Percentiles rank a stretch among this genome's conserved stretches.
Conservation (phyloP, 2,888 invertebrate species). For the Agrilus mali region DNA sequence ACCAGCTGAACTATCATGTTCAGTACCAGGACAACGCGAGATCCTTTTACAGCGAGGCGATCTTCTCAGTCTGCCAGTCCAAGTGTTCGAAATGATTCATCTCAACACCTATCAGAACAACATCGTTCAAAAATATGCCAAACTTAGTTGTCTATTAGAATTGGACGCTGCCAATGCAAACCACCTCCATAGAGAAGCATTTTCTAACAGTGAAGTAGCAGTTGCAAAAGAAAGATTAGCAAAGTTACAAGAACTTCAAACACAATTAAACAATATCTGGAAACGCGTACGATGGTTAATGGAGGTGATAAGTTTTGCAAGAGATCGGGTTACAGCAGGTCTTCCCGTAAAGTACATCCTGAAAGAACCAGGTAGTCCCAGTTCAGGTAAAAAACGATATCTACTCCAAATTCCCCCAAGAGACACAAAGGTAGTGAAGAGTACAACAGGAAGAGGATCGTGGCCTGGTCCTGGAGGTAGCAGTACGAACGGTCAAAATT, state of each 20-base stretch:
- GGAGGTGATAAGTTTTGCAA: constrained; percentile 87
- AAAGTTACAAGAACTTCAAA: constrained; percentile 73
- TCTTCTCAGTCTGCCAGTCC: constrained; percentile 79
- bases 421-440: constrained; percentile 63
- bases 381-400: constrained; percentile 39
- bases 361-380: constrained; percentile 24
- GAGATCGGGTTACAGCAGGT: constrained; percentile 52
- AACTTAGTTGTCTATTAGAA: constrained; percentile 86
- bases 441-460: constrained; percentile 66
- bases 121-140: constrained; percentile 82
- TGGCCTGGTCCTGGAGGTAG: constrained; percentile 70
- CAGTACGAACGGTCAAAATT: constrained; percentile 38
- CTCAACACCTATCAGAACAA: constrained; percentile 86
- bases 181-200: constrained; percentile 88
- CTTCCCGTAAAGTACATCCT: constrained; percentile 35
- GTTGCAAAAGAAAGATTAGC: constrained; percentile 74
- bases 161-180: constrained; percentile 84
- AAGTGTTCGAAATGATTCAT: constrained; percentile 91
- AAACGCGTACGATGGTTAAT: constrained; percentile 91
- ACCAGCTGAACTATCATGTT: constrained; percentile 84
- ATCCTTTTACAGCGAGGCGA: constrained; percentile 74
- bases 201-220: constrained; percentile 77
- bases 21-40: constrained; percentile 77
- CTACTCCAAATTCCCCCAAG: constrained; percentile 56
- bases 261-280: constrained; percentile 81